Conservation (phyloP, 1,140 invertebrate species). For the Aricia agestis region DNA sequence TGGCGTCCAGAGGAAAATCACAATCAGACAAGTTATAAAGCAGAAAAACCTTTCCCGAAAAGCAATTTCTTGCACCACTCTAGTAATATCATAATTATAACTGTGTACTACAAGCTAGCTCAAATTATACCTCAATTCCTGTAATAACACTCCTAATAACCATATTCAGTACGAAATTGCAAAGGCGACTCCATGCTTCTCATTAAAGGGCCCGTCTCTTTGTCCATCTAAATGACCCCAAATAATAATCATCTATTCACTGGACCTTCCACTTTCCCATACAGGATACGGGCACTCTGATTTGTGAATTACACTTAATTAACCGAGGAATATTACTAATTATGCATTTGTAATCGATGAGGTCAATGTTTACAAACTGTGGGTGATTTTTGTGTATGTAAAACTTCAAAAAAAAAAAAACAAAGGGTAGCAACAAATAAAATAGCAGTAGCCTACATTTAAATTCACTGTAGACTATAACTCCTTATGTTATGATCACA, state of each 20-base stretch:
- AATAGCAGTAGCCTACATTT: too few species aligned
- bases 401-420: not conserved
- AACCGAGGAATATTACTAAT: slow-evolving; percentile 40
- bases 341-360: slow-evolving; percentile 10
- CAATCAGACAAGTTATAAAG: too few species aligned
- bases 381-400: not conserved
- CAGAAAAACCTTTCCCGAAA: too few species aligned
- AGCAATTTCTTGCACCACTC: too few species aligned
- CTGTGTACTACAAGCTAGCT: too few species aligned
- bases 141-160: not conserved
- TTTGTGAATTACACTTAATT: slow-evolving; percentile 72
- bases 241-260: slow-evolving; percentile 70
- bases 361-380: not conserved
- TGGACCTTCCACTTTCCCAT: slow-evolving; percentile 63
- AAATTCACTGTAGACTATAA: too few species aligned
- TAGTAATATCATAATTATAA: too few species aligned
- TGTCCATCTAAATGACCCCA: slow-evolving; percentile 69
- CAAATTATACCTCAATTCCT: too few species aligned
- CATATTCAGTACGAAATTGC: not conserved
- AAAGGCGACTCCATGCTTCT: slow-evolving; percentile 41
- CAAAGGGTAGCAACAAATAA: too few species aligned
- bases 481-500: too few species aligned
- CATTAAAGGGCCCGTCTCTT: slow-evolving; percentile 58
- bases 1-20: too few species aligned
- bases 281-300: slow-evolving; percentile 72